Evolutionary conservation across 1,140 invertebrate species (phyloP).

Genomic region (Drosophila funebris): DNA sequence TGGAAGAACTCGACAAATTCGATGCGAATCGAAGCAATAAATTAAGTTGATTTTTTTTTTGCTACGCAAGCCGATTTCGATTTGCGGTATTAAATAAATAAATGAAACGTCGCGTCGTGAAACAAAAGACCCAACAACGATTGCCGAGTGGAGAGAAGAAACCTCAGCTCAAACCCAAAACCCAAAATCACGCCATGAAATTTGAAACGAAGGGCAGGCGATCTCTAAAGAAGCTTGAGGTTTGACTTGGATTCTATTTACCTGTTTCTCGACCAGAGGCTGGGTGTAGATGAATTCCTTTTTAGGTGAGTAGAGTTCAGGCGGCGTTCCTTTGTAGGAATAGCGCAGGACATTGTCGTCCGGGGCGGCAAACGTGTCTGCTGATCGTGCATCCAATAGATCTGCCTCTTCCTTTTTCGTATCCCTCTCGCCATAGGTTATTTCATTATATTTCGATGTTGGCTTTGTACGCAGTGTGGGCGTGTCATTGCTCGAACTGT

Average conservation of each 20-base stretch:
- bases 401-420: not conserved
- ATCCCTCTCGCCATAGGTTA: not conserved
- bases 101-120: slow-evolving; percentile 44
- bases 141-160: not conserved
- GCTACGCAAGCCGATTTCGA: slow-evolving; percentile 64
- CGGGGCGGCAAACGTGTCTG: slow-evolving; percentile 13
- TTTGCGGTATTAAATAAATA: slow-evolving; percentile 57
- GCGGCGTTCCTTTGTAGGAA: slow-evolving; percentile 74
- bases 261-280: slow-evolving; percentile 71
- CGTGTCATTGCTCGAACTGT: not conserved
- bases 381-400: not conserved
- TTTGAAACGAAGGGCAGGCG: slow-evolving; percentile 39
- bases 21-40: slow-evolving; percentile 78
- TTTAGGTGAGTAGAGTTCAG: slow-evolving; percentile 73
- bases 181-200: slow-evolving; percentile 44
- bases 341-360: slow-evolving; percentile 56
- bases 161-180: slow-evolving; percentile 5
- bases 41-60: slow-evolving; percentile 72
- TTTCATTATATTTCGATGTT: not conserved
- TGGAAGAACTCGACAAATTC: slow-evolving; percentile 75
- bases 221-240: not conserved
- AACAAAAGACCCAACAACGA: slow-evolving; percentile 33
- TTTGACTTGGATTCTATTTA: slow-evolving; percentile 33
- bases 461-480: not conserved
- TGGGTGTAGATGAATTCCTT: slow-evolving; percentile 71